phyloP scores from a whole-genome alignment of 2,888 invertebrate species.

The Habrosyne pyritoides region DNA sequence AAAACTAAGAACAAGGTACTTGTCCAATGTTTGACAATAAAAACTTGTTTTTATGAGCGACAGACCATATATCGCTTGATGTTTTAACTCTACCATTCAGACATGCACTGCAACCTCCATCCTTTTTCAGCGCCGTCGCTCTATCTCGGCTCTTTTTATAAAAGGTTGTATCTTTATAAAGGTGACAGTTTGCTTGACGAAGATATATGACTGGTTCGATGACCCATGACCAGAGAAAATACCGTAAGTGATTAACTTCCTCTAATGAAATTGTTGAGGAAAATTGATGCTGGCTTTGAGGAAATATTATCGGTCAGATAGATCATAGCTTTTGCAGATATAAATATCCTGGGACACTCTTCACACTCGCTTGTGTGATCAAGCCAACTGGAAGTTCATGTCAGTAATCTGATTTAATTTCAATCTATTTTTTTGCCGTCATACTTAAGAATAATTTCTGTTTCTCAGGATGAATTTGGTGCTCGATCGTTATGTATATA shows the following conservation, averaged over 20 bases:
- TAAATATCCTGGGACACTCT: too few species aligned
- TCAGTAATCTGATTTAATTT: too few species aligned
- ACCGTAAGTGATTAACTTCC: constrained; percentile 50
- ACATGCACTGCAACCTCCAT: constrained; percentile 11
- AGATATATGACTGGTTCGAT: constrained; percentile 52
- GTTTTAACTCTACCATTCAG: neutral
- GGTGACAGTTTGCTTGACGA: constrained; percentile 57
- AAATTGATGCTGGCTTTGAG: constrained; percentile 24
- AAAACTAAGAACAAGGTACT: too few species aligned
- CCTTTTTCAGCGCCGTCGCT: constrained; percentile 30
- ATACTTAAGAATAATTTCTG: too few species aligned
- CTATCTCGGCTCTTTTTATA: constrained; percentile 31
- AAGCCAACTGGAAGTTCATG: too few species aligned
- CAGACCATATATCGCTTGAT: neutral
- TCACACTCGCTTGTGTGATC: too few species aligned
- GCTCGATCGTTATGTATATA: too few species aligned
- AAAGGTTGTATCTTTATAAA: constrained; percentile 58
- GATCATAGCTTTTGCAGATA: too few species aligned
- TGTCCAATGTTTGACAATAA: too few species aligned
- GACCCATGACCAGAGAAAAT: constrained; percentile 40
- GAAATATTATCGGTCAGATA: constrained; percentile 14
- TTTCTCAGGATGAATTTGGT: too few species aligned
- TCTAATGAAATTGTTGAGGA: constrained; percentile 25
- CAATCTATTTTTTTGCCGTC: too few species aligned
- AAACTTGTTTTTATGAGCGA: too few species aligned